phyloP scores from a whole-genome alignment of 1,140 invertebrate species.

The Camponotus floridanus region DNA sequence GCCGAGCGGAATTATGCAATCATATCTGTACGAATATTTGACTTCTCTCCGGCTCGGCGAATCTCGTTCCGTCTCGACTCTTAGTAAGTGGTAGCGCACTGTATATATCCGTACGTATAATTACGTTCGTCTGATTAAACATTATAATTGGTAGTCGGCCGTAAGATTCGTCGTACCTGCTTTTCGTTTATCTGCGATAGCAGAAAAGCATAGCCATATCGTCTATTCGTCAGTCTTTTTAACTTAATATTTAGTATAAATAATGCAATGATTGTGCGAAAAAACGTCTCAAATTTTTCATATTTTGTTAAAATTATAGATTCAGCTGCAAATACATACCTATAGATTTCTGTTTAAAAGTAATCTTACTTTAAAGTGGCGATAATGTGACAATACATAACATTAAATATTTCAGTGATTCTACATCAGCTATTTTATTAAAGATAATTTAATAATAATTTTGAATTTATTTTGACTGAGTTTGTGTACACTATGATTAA shows the following conservation, averaged over 20 bases:
- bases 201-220: not conserved
- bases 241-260: not conserved
- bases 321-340: not conserved
- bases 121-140: conserved; percentile 74
- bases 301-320: not conserved
- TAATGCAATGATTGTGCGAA: too few relatives aligned
- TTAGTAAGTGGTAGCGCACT: conserved; percentile 11
- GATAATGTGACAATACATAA: not conserved
- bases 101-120: conserved; percentile 57
- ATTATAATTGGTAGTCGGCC: conserved; percentile 72
- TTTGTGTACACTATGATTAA: not conserved
- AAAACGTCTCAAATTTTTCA: not conserved
- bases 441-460: not conserved
- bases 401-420: not conserved
- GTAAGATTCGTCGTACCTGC: conserved; percentile 61
- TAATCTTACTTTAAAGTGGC: not conserved
- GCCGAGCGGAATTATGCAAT: conserved; percentile 63
- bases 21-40: conserved; percentile 67
- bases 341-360: not conserved
- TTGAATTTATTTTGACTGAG: not conserved
- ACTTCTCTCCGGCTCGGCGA: conserved; percentile 51
- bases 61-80: conserved; percentile 51
- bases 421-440: not conserved
- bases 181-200: conserved; percentile 19
- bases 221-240: not conserved